Evolutionary conservation across 2,888 invertebrate genomes (phyloP), one percentile per base, ranked within the genome.

Genomic region (Thysanoteuthis rhombus): DNA sequence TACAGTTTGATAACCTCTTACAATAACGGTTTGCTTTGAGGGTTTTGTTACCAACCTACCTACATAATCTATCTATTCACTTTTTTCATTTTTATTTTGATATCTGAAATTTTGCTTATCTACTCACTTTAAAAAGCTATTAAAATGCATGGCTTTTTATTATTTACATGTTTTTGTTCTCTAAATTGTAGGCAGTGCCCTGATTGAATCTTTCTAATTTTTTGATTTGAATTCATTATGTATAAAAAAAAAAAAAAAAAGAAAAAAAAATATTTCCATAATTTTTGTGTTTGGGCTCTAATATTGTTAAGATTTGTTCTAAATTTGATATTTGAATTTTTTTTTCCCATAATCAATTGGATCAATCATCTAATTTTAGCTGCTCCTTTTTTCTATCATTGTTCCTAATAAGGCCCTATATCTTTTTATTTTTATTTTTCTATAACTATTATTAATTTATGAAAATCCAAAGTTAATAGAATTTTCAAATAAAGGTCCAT

Each of bases 71-170:
- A n/a, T 75, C n/a, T 12, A 75, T 19, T 75, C 75, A 47, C 16
- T 52, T 52, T 12, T 52, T 42, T 42, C 42, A 6, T 52, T 52
- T 52, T 75, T 75, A 75, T 75, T 75, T 75, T 75, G 75, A 75
- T 75, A 75, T 75, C 75, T 75, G n/a, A n/a, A 75, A 12, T n/a
- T n/a, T 75, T 75, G 75, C 75, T 75, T 75, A 75, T 75, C 75
- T n/a, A 75, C 36, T n/a, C 75, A 75, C 75, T 75, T 75, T n/a
- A 75, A 75, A 75, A 75, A 75, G 75, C 75, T 75, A 75, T 75
- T 75, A 75, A 75, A 75, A 75, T 75, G 75, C 75, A 75, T 75
- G 75, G 75, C n/a, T 75, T 75, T 75, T 75, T 75, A n/a, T n/a
- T n/a, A n/a, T n/a, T n/a, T n/a, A 75, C n/a, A 36, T 75, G 36